phyloP scores from a whole-genome alignment of 2,888 invertebrate species.

The Oeneis ivallda region DNA sequence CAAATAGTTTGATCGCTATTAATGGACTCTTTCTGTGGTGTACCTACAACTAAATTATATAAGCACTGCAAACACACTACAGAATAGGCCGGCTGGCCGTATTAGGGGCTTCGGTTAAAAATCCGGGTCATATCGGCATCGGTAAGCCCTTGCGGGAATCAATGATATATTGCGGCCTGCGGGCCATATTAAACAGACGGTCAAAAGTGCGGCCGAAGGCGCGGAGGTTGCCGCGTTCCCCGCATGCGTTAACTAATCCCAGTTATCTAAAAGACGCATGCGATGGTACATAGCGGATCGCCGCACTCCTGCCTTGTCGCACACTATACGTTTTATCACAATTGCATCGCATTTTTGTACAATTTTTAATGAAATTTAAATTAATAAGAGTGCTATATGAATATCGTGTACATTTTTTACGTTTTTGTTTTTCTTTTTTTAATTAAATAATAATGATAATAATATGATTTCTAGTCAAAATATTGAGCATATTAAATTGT shows the following conservation, averaged over 20 bases:
- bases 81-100: constrained; percentile 12
- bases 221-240: too few species aligned
- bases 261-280: too few species aligned
- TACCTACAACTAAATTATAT: too few species aligned
- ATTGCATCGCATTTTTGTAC: constrained; percentile 76
- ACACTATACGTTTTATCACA: constrained; percentile 46
- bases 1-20: too few species aligned
- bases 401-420: constrained; percentile 75
- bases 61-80: too few species aligned
- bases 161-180: background rate
- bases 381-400: constrained; percentile 67
- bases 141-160: background rate
- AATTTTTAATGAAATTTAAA: constrained; percentile 75
- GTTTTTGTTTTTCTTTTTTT: constrained; percentile 68
- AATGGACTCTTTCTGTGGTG: too few species aligned
- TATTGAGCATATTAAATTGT: constrained; percentile 80
- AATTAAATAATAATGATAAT: constrained; percentile 57
- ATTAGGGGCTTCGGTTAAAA: constrained; percentile 7
- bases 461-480: constrained; percentile 83
- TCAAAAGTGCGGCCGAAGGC: too few species aligned
- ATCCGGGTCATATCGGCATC: constrained; percentile 20
- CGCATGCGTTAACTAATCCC: too few species aligned
- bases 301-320: too few species aligned
- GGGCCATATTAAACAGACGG: background rate
- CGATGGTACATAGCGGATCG: too few species aligned